Evolutionary conservation across 2,888 invertebrate species (phyloP).

Genomic region (Eucriotettix oculatus): DNA sequence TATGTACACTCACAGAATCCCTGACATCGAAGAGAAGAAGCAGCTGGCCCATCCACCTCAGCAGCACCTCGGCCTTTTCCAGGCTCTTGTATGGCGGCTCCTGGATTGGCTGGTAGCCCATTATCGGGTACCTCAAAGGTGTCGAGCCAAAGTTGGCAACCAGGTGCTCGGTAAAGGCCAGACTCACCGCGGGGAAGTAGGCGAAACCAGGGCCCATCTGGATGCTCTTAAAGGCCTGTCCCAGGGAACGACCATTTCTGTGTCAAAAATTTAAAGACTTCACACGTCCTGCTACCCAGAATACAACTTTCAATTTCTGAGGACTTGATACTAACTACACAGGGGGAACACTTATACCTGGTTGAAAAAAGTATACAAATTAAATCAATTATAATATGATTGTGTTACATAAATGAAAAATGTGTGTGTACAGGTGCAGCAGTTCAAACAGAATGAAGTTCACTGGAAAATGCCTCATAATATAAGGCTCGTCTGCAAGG

Average conservation of each 20-base stretch:
- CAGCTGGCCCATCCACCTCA: conserved; percentile 29
- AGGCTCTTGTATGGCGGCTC: conserved; percentile 16
- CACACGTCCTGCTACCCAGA: too few relatives aligned
- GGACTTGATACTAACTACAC: not conserved
- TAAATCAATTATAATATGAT: not conserved
- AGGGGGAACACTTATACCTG: conserved; percentile 1
- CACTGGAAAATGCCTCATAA: too few relatives aligned
- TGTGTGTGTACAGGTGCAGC: too few relatives aligned
- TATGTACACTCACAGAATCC: not conserved
- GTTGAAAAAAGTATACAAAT: not conserved
- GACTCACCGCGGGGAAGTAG: conserved; percentile 65
- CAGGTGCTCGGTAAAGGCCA: conserved; percentile 58
- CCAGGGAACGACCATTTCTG: conserved; percentile 62
- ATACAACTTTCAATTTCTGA: not conserved
- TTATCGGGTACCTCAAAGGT: conserved; percentile 48
- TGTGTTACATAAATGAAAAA: too few relatives aligned
- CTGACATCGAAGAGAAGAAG: conserved; percentile 14
- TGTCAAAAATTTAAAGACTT: conserved; percentile 14
- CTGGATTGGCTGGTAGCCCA: conserved; percentile 50
- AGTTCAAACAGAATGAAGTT: too few relatives aligned
- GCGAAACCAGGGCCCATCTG: conserved; percentile 54
- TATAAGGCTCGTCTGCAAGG: too few relatives aligned
- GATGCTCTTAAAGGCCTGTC: conserved; percentile 53
- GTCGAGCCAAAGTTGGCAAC: conserved; percentile 63
- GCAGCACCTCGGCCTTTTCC: conserved; percentile 26